Evolutionary conservation across 2,113 vertebrate species (phyloP).

Genomic region (Callionymus lyra): DNA sequence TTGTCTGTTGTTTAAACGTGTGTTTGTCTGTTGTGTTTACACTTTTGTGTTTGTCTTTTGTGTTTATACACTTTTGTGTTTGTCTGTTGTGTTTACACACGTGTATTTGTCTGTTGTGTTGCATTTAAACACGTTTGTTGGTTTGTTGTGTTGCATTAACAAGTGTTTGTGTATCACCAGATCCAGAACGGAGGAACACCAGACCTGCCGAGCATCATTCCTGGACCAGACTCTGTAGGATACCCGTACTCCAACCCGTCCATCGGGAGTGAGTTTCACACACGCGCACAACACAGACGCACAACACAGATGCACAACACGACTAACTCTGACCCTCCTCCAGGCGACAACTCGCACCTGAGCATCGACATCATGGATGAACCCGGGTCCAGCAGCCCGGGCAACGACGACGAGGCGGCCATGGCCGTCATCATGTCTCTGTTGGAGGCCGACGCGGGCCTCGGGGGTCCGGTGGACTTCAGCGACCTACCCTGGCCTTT

Average conservation of each 20-base stretch:
- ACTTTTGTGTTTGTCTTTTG: too few relatives aligned
- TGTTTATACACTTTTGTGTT: too few relatives aligned
- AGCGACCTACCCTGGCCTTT: constrained; percentile 97
- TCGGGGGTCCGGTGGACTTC: constrained; percentile 96
- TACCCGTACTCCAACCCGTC: constrained; percentile 93
- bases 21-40: too few relatives aligned
- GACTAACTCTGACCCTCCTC: neutral
- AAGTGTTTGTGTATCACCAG: constrained; percentile 45
- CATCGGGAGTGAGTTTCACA: constrained; percentile 80
- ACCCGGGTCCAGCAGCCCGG: constrained; percentile 93
- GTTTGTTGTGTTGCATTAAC: too few relatives aligned
- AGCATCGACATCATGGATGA: constrained; percentile 95
- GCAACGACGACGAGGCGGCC: constrained; percentile 93
- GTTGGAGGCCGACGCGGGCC: constrained; percentile 93
- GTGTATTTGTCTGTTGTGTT: too few relatives aligned
- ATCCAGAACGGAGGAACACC: constrained; percentile 90
- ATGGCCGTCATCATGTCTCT: constrained; percentile 99
- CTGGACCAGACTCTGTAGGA: constrained; percentile 89
- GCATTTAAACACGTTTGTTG: too few relatives aligned
- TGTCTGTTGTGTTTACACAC: too few relatives aligned
- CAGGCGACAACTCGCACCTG: constrained; percentile 92
- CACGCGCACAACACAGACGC: neutral
- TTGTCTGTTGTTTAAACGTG: too few relatives aligned
- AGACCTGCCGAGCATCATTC: constrained; percentile 78
- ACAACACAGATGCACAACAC: constrained; percentile 1